These are phyloP conservation scores for Phoebastria nigripes DNA, from an alignment of 2,797 vertebrate species.

Conservation along the genomic window DNA sequence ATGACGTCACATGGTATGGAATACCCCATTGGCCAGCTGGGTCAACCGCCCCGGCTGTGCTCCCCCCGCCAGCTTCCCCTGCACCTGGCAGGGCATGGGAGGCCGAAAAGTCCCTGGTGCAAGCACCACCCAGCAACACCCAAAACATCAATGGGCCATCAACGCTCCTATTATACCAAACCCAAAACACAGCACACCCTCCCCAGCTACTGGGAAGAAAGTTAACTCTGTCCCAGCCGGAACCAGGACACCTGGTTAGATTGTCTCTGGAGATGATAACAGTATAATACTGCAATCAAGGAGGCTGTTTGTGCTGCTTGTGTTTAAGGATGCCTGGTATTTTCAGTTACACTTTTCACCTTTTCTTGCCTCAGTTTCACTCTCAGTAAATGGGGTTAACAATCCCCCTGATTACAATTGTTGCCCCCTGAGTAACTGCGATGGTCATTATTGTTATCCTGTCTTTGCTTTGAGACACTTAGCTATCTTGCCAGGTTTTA, in stretches of 20 bases:
- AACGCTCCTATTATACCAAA: too few species aligned
- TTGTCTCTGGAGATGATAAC: accelerated
- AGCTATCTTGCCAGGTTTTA: neutral
- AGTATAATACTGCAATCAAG: neutral
- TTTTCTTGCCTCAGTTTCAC: neutral
- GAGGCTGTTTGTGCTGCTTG: neutral
- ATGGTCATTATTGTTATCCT: neutral
- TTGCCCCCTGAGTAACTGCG: neutral
- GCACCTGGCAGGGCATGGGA: too few species aligned
- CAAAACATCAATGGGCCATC: too few species aligned
- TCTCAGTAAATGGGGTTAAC: neutral
- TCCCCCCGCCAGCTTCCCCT: too few species aligned
- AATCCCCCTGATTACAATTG: neutral
- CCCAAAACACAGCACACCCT: too few species aligned
- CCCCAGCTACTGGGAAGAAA: too few species aligned
- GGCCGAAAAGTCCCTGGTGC: too few species aligned
- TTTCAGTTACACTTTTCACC: neutral
- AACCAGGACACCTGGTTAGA: neutral
- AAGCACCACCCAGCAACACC: too few species aligned
- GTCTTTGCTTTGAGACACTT: neutral
- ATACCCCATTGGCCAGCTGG: too few species aligned
- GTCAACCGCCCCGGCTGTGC: too few species aligned
- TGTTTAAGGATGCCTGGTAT: neutral
- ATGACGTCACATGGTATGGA: too few species aligned
- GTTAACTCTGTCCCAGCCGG: too few species aligned